Percentiles rank a stretch among this genome's conserved stretches.
Conservation (phyloP, 2,888 invertebrate genomes). For the Myathropa florea region DNA sequence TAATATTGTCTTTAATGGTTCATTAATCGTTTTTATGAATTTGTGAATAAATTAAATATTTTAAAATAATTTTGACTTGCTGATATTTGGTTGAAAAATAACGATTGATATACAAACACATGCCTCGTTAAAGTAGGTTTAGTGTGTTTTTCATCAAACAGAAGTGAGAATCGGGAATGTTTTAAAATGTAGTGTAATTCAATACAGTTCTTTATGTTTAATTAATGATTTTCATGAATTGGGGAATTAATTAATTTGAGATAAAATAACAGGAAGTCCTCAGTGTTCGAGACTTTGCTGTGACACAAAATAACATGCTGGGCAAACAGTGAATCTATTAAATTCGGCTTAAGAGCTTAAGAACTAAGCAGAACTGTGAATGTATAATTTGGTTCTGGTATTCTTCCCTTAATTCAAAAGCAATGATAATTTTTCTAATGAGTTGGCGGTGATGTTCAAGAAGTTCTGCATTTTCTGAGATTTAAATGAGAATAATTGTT, state of each 20-base stretch:
- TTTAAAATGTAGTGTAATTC: background rate
- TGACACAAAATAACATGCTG: too few relatives aligned
- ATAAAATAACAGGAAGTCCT: background rate
- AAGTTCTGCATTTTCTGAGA: too few relatives aligned
- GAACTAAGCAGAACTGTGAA: background rate
- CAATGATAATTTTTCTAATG: background rate
- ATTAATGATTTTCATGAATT: background rate
- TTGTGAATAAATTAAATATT: slow-evolving; percentile 8
- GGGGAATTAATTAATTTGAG: background rate
- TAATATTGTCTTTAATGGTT: background rate
- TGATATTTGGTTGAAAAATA: background rate
- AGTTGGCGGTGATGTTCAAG: background rate
- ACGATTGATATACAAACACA: background rate
- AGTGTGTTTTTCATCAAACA: background rate
- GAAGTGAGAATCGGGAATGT: background rate
- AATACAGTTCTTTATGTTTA: background rate
- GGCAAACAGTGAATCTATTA: background rate
- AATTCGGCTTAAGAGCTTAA: background rate
- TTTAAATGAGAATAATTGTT: too few relatives aligned
- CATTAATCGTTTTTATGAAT: background rate
- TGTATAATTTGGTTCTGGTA: background rate
- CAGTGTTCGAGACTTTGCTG: background rate
- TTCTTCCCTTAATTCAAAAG: background rate
- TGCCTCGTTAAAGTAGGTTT: background rate
- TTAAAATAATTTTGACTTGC: background rate